Evolutionary conservation across 2,888 invertebrate species (phyloP).

Genomic region (Drepanosiphum platanoidis): DNA sequence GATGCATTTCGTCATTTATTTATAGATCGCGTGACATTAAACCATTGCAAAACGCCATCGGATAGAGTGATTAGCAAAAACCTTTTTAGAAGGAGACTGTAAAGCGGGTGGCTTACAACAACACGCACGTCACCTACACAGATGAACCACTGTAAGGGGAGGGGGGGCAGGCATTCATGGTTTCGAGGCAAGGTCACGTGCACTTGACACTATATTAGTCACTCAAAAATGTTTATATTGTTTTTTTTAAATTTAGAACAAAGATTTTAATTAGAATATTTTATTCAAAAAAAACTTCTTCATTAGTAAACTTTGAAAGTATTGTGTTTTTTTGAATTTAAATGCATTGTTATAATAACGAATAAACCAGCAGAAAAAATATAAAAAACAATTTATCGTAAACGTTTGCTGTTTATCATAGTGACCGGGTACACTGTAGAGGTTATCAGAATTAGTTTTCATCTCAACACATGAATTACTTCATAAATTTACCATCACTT

Average conservation of each 20-base stretch:
- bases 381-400: no score
- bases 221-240: neutral
- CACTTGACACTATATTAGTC: slow-evolving; percentile 26
- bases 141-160: neutral
- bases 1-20: slow-evolving; percentile 28
- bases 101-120: neutral
- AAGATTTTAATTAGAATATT: neutral
- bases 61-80: slow-evolving; percentile 10
- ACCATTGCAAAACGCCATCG: slow-evolving; percentile 2
- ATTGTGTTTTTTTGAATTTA: no score
- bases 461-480: no score
- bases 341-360: no score
- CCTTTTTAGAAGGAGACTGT: neutral
- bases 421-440: neutral
- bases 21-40: slow-evolving; percentile 55
- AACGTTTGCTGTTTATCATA: no score
- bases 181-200: slow-evolving; percentile 36
- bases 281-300: neutral
- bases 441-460: neutral
- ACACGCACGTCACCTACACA: slow-evolving; percentile 19
- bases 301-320: neutral
- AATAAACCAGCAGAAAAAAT: no score
- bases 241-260: neutral
- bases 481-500: no score
- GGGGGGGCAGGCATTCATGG: neutral